Evolutionary conservation across 2,113 vertebrate species (phyloP), one percentile per base, ranked within the genome.

Genomic region (Tauraco erythrolophus): DNA sequence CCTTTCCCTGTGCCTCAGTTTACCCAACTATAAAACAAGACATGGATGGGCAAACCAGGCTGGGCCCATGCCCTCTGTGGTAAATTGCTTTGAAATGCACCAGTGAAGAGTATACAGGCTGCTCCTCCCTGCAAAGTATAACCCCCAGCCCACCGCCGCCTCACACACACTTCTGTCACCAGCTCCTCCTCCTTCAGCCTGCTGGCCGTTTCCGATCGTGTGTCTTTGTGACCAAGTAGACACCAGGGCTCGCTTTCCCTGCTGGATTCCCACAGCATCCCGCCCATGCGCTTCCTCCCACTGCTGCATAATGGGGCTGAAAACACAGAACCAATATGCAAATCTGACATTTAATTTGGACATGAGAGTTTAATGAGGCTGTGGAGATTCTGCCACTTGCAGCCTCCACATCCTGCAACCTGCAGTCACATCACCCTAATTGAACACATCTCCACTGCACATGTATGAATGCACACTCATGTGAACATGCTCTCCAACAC

Each of bases 321-420:
- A 90, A 94, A 82, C 68, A 70, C 60, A 78, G 90, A 90, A 66
- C 91, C 1, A 1, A 72, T 96, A 96, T 97, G 97, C 95, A 97
- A 96, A 97, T 96, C 93, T 97, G 97, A 94, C 94, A 97, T 97
- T 97, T 97, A 78, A 97, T 97, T 97, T 96, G 96, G 97, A 95
- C 81, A 84, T 33, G 48, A 94, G 95, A 46, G 79, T 81, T 96
- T 95, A 96, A 96, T 93, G 92, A 97, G 92, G 80, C 94, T 96
- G 93, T 74, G 92, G 88, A 94, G 91, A 94, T 88, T 76, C 81
- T 89, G 84, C 92, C 74, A 87, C 89, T 97, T 3, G 11, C 93
- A 94, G 84, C 95, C 94, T 94, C 90, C 94, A 95, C 84, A 92
- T 91, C 74, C 96, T 89, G 76, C 83, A 92, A 91, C 86, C 88